These are phyloP conservation scores for Aphrocallistes beatrix DNA, from an alignment of 37 sponge, comb jelly and placozoan species.

Conservation along the genomic window DNA sequence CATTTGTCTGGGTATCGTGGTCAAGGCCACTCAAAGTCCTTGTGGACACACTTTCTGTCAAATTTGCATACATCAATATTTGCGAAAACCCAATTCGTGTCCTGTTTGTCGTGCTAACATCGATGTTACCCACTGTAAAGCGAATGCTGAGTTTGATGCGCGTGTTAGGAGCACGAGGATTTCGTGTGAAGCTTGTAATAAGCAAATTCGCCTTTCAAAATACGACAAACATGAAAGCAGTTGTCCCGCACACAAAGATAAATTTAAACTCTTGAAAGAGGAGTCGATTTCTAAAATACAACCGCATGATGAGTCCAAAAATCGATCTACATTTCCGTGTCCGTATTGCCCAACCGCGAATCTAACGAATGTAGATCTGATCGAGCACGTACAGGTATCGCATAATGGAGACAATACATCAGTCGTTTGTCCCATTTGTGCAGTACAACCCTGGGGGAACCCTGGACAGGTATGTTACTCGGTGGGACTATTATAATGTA, in stretches of 20 bases:
- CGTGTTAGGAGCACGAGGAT: neutral
- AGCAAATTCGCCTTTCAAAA: neutral
- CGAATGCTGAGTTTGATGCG: neutral
- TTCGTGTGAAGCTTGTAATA: neutral
- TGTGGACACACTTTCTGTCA: neutral
- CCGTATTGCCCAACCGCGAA: neutral
- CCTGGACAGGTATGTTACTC: neutral
- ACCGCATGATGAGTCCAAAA: neutral
- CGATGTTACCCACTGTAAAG: neutral
- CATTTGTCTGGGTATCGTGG: neutral
- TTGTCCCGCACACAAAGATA: neutral
- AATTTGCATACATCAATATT: neutral
- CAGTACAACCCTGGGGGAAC: conserved; percentile 11
- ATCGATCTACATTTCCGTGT: conserved; percentile 7
- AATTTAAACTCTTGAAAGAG: neutral
- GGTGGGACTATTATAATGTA: too few species aligned
- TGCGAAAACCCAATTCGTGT: neutral
- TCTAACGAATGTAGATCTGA: neutral
- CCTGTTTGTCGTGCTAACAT: neutral
- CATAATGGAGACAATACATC: neutral
- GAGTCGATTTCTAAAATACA: neutral
- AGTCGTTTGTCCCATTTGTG: conserved; percentile 8
- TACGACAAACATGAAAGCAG: neutral
- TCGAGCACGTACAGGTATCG: neutral
- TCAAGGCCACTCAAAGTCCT: neutral